Evolutionary conservation across 2,888 invertebrate species (phyloP), one percentile per base, ranked within the genome.

Genomic region (Sceliomorpha sp.): DNA sequence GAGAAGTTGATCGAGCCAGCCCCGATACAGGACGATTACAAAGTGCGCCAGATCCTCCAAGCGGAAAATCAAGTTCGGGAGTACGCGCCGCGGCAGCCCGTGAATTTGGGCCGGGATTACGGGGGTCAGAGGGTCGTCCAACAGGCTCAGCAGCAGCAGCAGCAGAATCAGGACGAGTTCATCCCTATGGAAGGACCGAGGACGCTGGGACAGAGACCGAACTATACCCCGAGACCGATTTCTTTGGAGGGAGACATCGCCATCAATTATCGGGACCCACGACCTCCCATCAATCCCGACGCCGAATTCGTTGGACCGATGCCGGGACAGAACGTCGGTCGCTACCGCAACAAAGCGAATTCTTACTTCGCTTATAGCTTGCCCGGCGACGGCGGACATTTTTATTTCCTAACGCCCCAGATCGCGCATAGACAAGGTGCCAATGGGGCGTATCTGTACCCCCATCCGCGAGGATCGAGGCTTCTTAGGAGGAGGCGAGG

Each of bases 351-450:
- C 34, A 85, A 81, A 56, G 73, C 74, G 26, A 91, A 91, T n/a
- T 91, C 93, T 12, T 92, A 92, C 78, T 92, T 94, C 72, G 93
- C 94, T 6, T 94, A 94, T 86, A 89, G 92, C 76, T 88, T 94
- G 60, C 94, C 94, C 0, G 94, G 94, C 0, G 93, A 94, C 75
- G 93, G 93, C 6, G 94, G 94, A 0, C 94, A 94, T 87, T 94
- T 94, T 79, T 94, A 94, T 84, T 94, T 94, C 89, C 88, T 94
- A 62, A 94, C 94, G 56, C 94, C 94, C 1, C 94, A 93, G 78
- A 90, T 89, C 26, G 74, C 81, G 42, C 78, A 89, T 82, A 80
- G 84, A 20, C 82, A 84, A 15, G 81, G 79, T 8, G 66, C 70
- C n/a, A 72, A 74, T 17, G 70, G 56, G 1, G 81, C 74, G 12